Base-by-base conservation (phyloP, 2,797 vertebrate genomes). In the Microtus obscurus region DNA sequence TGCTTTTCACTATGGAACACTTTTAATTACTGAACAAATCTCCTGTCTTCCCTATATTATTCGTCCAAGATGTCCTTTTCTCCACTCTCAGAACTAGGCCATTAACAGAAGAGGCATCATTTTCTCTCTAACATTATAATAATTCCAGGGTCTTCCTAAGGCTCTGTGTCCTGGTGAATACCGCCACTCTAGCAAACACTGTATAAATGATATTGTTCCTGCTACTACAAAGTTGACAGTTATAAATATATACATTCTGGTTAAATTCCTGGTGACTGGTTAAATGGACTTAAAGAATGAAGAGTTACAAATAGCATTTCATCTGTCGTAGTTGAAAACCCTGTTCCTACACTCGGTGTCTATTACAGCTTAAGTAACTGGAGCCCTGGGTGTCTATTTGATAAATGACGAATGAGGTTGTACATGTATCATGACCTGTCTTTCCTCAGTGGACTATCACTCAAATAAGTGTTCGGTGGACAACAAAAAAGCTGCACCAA, bases 81-180 rank as follows among this genome's bases (percentile, higher is more conserved):
- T 21, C 0, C 2, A 34, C 5, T 61, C 5, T 19, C 1, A 4
- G 86, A 43, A 65, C 29, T 3, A 17, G 31, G 4, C 1, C 5
- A 19, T 56, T 56, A 69, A 21, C 14, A 67, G 0, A 19, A 80
- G 59, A 25, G 3, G 4, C 7, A 48, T 81, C 27, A 61, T 74
- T 93, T 69, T 56, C 40, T 67, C 43, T 74, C 16, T 67, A 56
- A 67, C 23, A 1, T 53, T 87, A 73, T 37, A 37, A 27, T 61
- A 53, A 29, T 48, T 14, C 1, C 4, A 25, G 5, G 77, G 12
- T 1, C 37, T 87, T 77, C 65, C 51, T 61, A 40, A 90, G 43
- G 2, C n/a, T 92, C 63, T 77, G 21, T 51, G 65, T 83, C 9
- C 17, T 88, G 4, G n/a, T 16, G 45, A 40, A 27, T 37, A 89